phyloP scores from a whole-genome alignment of 2,888 invertebrate species.

The Latheticus oryzae region DNA sequence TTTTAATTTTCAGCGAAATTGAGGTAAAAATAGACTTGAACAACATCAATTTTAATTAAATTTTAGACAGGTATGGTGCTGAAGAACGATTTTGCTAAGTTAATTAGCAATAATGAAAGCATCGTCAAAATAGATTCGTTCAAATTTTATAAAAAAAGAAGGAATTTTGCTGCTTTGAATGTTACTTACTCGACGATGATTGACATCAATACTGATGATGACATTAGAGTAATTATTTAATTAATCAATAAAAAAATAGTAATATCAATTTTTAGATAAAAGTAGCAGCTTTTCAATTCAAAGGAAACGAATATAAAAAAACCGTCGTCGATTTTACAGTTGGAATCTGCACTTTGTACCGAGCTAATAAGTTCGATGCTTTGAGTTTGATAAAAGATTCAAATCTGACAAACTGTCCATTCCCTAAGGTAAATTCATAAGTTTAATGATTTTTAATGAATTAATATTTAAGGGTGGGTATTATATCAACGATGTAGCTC shows the following conservation, averaged over 20 bases:
- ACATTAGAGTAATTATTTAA: constrained; percentile 13
- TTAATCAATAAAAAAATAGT: too few relatives aligned
- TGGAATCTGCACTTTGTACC: constrained; percentile 25
- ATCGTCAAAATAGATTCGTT: constrained; percentile 10
- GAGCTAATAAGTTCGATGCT: constrained; percentile 23
- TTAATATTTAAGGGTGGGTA: constrained; percentile 19
- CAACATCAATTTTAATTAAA: background rate
- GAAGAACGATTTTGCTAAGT: constrained; percentile 27
- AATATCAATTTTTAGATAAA: too few relatives aligned
- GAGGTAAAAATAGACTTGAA: background rate
- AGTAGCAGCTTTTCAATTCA: constrained; percentile 17
- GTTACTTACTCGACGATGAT: constrained; percentile 10
- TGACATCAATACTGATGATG: constrained; percentile 25
- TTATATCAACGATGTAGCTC: constrained; percentile 30
- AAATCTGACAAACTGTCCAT: constrained; percentile 23
- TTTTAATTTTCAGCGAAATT: background rate
- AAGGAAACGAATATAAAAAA: constrained; percentile 29
- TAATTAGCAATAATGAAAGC: constrained; percentile 5
- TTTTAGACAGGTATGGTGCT: constrained; percentile 11
- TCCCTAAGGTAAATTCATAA: constrained; percentile 21
- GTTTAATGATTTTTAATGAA: constrained; percentile 5
- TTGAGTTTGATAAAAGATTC: constrained; percentile 21
- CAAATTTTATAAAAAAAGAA: constrained; percentile 27
- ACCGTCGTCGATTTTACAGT: constrained; percentile 29
- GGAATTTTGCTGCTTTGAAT: constrained; percentile 19